A percentile compares a stretch with the other conserved stretches of the same genome.
Evolutionary conservation across 2,113 vertebrate genomes (phyloP).

Genomic region (Pterophyllum scalare): DNA sequence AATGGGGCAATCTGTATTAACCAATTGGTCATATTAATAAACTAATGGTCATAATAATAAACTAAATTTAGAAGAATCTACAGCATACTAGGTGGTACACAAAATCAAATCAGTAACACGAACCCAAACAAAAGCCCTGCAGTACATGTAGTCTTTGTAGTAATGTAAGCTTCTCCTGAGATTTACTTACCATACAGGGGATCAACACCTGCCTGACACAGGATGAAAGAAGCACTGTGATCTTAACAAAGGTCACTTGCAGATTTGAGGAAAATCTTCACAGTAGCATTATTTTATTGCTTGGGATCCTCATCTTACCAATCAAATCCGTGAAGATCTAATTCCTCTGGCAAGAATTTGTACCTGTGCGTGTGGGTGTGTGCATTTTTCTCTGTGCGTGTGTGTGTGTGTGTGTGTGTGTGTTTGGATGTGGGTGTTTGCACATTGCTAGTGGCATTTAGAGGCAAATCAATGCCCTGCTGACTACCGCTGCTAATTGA

Average conservation of each 20-base stretch:
- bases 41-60: no score
- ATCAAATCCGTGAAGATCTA: background rate
- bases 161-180: background rate
- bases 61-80: background rate
- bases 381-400: background rate
- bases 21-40: background rate
- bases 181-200: background rate
- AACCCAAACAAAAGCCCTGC: background rate
- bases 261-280: background rate
- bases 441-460: slow-evolving; percentile 79
- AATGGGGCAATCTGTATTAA: background rate
- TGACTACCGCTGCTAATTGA: slow-evolving; percentile 83
- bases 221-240: background rate
- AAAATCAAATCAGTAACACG: background rate
- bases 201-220: background rate
- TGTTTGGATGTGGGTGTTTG: slow-evolving; percentile 37
- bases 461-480: slow-evolving; percentile 79
- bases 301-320: background rate
- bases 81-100: background rate
- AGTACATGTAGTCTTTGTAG: background rate
- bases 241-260: background rate
- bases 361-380: background rate
- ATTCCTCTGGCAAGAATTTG: background rate
- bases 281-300: background rate
- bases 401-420: background rate